Base-by-base conservation (phyloP, 2,888 invertebrate species). In the Halocaridina rubra region DNA sequence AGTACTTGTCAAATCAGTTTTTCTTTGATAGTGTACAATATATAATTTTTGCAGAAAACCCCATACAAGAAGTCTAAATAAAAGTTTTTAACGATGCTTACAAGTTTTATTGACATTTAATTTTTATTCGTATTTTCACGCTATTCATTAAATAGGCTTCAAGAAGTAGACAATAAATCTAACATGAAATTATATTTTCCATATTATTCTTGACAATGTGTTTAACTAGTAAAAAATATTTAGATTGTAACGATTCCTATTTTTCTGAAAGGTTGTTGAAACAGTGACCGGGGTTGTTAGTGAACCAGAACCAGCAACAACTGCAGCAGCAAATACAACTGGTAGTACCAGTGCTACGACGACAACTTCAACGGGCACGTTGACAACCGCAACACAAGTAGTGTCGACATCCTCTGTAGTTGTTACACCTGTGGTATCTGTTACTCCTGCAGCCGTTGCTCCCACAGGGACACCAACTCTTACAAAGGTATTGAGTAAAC, bases 221-320 rank as follows among this genome's bases (percentile, higher is more conserved):
- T n/a, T n/a, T n/a, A n/a, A n/a, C n/a, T n/a, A n/a, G n/a, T n/a
- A n/a, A n/a, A n/a, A n/a, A n/a, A n/a, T n/a, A n/a, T n/a, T n/a
- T n/a, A n/a, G n/a, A n/a, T n/a, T n/a, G n/a, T n/a, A n/a, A n/a
- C n/a, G n/a, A n/a, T n/a, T n/a, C n/a, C 39, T 16, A 27, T 19
- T 32, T 22, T 81, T 32, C n/a, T 59, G 27, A 27, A 95, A 98
- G 88, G 96, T 98, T 75, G 97, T 98, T 61, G 98, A 98, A 91
- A 98, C 98, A 0, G 89, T 88, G n/a, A 87, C 88, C 7, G 86
- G 87, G 78, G 81, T 88, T 16, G 88, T 86, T 3, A 85, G 78
- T 75, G 87, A 87, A 59, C 90, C 91, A 30, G 90, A 90, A 19
- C 69, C 87, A 8, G 74, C 22, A 3, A 72, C 46, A 22, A 24